Evolutionary conservation across 2,888 invertebrate genomes (phyloP).

Genomic region (Linyphia triangularis): DNA sequence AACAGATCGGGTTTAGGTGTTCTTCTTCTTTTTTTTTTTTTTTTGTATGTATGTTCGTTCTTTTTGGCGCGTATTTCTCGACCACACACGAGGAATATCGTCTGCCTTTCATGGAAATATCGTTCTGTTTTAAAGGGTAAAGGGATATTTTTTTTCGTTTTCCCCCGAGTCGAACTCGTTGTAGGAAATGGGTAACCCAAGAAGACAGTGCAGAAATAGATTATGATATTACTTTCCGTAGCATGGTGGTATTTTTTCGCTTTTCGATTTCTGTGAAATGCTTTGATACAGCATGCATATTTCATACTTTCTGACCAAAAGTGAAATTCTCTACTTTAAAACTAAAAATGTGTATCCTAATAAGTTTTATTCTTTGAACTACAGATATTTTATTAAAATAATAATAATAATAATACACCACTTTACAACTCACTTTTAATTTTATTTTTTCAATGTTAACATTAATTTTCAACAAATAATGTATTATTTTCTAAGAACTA

Average conservation of each 20-base stretch:
- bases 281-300: too few relatives aligned
- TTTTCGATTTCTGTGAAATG: background rate
- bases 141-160: background rate
- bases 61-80: slow-evolving; percentile 4
- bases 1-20: slow-evolving; percentile 54
- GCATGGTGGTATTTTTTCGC: background rate
- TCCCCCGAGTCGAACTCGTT: background rate
- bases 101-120: background rate
- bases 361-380: too few relatives aligned
- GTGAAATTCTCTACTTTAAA: too few relatives aligned
- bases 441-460: too few relatives aligned
- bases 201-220: background rate
- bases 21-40: background rate
- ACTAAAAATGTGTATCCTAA: too few relatives aligned
- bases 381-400: too few relatives aligned
- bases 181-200: background rate
- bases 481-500: too few relatives aligned
- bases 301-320: too few relatives aligned
- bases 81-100: slow-evolving; percentile 40
- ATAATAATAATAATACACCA: too few relatives aligned
- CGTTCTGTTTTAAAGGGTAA: background rate
- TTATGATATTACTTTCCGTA: background rate
- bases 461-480: too few relatives aligned
- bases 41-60: background rate
- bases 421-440: too few relatives aligned